These are phyloP conservation scores for Pseudoips prasinana DNA, from an alignment of 2,888 invertebrate species.

Conservation along the genomic window DNA sequence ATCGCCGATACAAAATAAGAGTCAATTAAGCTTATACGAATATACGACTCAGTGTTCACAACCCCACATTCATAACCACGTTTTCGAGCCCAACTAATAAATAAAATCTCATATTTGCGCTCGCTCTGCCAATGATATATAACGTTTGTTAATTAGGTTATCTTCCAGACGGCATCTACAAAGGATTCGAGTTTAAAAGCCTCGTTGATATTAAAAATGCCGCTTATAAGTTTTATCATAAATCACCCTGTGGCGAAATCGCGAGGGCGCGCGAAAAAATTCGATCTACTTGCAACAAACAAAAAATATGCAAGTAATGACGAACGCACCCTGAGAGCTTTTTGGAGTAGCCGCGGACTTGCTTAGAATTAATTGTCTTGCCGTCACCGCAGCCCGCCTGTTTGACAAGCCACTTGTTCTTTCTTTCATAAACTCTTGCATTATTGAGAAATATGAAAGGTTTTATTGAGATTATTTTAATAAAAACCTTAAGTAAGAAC, in stretches of 20 bases:
- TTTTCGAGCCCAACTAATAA: constrained; percentile 55
- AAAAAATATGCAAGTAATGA: constrained; percentile 81
- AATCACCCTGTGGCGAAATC: constrained; percentile 73
- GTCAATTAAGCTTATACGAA: constrained; percentile 53
- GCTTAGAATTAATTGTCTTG: constrained; percentile 72
- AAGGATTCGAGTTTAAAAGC: constrained; percentile 64
- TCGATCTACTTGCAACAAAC: constrained; percentile 67
- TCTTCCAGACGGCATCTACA: constrained; percentile 74
- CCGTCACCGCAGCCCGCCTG: constrained; percentile 27
- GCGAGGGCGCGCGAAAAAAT: constrained; percentile 74
- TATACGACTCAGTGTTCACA: constrained; percentile 21
- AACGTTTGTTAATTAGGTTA: constrained; percentile 81
- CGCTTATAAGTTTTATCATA: constrained; percentile 77
- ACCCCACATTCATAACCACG: constrained; percentile 42
- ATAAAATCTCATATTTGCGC: constrained; percentile 68
- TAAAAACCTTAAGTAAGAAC: background rate
- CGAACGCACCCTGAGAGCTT: constrained; percentile 74
- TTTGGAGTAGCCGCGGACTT: constrained; percentile 64
- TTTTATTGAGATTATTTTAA: background rate
- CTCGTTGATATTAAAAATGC: constrained; percentile 78
- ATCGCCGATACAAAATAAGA: constrained; percentile 49
- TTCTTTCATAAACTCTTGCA: background rate
- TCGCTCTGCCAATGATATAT: constrained; percentile 65
- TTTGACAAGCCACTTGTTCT: constrained; percentile 11
- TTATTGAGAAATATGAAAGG: background rate